Base-by-base conservation (phyloP, 2,113 vertebrate genomes). In the Cyphomyrus discorhynchus region DNA sequence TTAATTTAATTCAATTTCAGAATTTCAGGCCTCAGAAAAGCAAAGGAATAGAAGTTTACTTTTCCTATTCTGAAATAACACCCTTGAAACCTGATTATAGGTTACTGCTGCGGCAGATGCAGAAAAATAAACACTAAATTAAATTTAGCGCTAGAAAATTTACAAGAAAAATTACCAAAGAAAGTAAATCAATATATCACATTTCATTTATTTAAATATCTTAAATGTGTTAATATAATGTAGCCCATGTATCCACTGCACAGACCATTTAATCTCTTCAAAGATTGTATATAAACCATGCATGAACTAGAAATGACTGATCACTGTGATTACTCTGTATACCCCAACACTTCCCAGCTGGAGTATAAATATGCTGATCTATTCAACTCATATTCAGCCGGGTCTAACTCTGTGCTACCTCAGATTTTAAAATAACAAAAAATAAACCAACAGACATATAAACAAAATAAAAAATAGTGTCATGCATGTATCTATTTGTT, bases 1-100 rank as follows among this genome's bases (percentile, higher is more conserved):
- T 89, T 95, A 95, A 96, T 95, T 95, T 47, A 95, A 96, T 96
- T 93, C 93, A 66, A 93, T 93, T 92, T 93, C 92, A 95, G 91
- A 94, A 93, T 92, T 47, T 84, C 39, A 92, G 92, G 90, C 86
- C 85, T 83, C 86, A 90, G 88, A 89, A 93, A 91, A 87, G 56
- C 86, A 89, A 90, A 35, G 77, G 89, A 91, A 88, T 89, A 90
- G 21, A 83, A 92, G 91, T 93, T 93, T 93, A 92, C 92, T 92
- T 93, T 93, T 92, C 89, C 89, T 90, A 92, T 92, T 91, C 52
- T 83, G 46, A 88, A 91, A 88, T 52, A 47, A 89, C 53, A 89
- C 56, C 84, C 42, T 62, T 74, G 84, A 90, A 90, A 90, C 80
- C 66, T 86, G 42, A 74, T 90, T 84, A 89, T 58, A 21, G 70